phyloP scores from a whole-genome alignment of 1,140 invertebrate genomes.

The Argopecten irradians region DNA sequence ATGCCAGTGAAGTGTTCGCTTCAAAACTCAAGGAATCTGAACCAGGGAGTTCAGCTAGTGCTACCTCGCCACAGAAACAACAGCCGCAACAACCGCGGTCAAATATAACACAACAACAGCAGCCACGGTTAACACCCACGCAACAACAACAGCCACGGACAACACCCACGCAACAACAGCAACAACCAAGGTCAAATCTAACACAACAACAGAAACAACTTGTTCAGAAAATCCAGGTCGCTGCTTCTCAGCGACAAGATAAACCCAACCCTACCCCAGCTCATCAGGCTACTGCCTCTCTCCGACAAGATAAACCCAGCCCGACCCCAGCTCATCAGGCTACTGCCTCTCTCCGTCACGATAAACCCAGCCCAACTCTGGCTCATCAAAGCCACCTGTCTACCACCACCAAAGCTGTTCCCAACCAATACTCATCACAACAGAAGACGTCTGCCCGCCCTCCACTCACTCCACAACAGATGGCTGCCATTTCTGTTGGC shows the following conservation, averaged over 20 bases:
- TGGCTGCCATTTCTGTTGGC: not conserved
- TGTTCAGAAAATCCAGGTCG: conserved; percentile 38
- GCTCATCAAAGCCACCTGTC: conserved; percentile 28
- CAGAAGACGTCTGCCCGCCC: not conserved
- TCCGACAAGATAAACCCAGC: conserved; percentile 28
- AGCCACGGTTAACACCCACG: conserved; percentile 3
- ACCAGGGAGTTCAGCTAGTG: not conserved
- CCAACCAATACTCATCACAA: not conserved
- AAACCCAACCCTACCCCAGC: conserved; percentile 32
- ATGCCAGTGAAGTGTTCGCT: conserved; percentile 41
- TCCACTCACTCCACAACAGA: not conserved
- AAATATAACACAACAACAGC: conserved; percentile 42
- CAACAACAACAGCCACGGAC: conserved; percentile 25
- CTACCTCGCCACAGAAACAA: conserved; percentile 26
- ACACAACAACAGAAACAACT: conserved; percentile 43
- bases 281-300: conserved; percentile 29
- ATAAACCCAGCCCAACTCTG: conserved; percentile 22
- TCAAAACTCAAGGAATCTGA: conserved; percentile 24
- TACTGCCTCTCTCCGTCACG: conserved; percentile 27
- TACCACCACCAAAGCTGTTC: not conserved
- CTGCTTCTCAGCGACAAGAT: conserved; percentile 30
- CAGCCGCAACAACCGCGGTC: not conserved
- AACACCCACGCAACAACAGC: not conserved
- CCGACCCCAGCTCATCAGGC: conserved; percentile 36
- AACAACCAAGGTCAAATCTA: conserved; percentile 32